Base-by-base conservation (phyloP, 2,113 vertebrate genomes). In the Lepus americanus region DNA sequence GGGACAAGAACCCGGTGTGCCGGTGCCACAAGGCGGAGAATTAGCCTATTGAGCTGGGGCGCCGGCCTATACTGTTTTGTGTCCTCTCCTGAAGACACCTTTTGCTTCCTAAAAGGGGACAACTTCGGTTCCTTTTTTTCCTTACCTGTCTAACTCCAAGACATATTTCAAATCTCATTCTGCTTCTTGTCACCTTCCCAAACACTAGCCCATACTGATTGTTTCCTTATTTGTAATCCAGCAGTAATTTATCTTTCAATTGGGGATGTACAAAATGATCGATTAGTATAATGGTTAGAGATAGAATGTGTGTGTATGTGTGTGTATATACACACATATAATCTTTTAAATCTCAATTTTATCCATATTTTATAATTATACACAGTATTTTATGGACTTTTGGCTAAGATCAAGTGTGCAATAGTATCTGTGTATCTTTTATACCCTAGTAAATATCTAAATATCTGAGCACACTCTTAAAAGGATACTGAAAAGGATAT, bases 321-420 rank as follows among this genome's bases (percentile, higher is more conserved):
- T 88, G 19, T 31, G 1, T 44, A 9, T 7, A 44, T 7, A 44
- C 44, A 44, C 44, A 44, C 7, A 63, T 85, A 69, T 73, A 80
- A 33, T n/a, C 29, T 64, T 66, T 72, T 33, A 94, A 90, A 94
- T 49, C 63, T 90, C 69, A 6, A 53, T 83, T 96, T 90, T 85
- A 36, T 19, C n/a, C 70, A 12, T 69, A 44, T 53, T 69, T 82
- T 72, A 55, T 83, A 55, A 36, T 33, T 44, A 44, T 44, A 44
- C 44, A 44, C 6, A 44, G 44, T 44, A 44, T 44, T 7, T 44
- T 44, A 44, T 44, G 44, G 44, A 44, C 44, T 44, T 44, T 44
- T 44, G 44, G 44, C 44, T 44, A 44, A 44, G 44, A 44, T 44
- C 44, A 67, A 77, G 23, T 83, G 0, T 73, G 33, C 8, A 66